Base-by-base conservation (phyloP, 2,797 vertebrate species). In the Falco rusticolus region DNA sequence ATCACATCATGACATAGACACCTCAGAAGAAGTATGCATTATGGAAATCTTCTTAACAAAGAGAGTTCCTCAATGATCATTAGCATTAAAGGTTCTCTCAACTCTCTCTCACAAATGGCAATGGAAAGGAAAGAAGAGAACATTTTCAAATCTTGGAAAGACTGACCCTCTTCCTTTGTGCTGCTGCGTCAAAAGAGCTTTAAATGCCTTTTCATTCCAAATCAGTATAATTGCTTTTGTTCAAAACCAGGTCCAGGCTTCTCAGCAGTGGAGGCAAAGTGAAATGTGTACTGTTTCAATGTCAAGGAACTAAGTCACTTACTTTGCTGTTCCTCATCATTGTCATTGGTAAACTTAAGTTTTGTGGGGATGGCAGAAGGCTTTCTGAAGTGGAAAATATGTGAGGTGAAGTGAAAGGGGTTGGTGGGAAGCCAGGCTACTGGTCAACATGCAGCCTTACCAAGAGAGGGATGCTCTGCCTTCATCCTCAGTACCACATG, bases 11-110 rank as follows among this genome's bases (percentile, higher is more conserved):
- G 90, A 75, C 75, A 90, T 5, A 93, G 96, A 95, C 84, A 96
- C 91, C 93, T 93, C 47, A 28, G 96, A 93, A 95, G 92, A 91
- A 92, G 79, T 94, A 96, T 71, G 72, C 92, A 91, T 93, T 93
- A 94, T 96, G 92, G 89, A 95, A 97, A 97, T 93, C 93, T 91
- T 77, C 90, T 87, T 87, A 96, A 97, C 96, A 97, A 96, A 97
- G 84, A 82, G 53, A 77, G 89, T 89, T 97, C 89, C 78, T 92
- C 75, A 50, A 78, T 6, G 3, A 89, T 87, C 94, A 96, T 97
- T 96, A 97, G 94, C 95, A 96, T 96, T 91, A 91, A 78, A 92
- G 60, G 89, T 96, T 92, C 92, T 89, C 94, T 84, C 90, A 87
- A 50, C 84, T 47, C 57, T 78, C 84, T 91, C 70, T 93, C 71